Base-by-base conservation (phyloP, 1,140 invertebrate species). In the Bombus superbus region DNA sequence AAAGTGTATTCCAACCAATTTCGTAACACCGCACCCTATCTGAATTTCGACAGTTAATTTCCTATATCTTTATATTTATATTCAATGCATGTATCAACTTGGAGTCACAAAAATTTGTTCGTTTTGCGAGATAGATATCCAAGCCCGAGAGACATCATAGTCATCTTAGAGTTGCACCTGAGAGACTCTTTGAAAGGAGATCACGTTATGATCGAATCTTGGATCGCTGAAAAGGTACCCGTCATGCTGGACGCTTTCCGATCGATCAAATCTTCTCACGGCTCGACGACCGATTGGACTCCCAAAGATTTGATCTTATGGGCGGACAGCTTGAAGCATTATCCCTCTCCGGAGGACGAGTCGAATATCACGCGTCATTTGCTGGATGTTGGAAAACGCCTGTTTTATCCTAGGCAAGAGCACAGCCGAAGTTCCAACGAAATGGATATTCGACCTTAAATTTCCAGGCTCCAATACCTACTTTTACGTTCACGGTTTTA, bases 101-200 rank as follows among this genome's bases (percentile, higher is more conserved):
- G 28, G 8, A 8, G 8, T 6, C 3, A 72, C 18, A 32, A 11
- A 25, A 6, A 42, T 68, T 35, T 11, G 47, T 40, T 40, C 3
- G 13, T 18, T 57, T 42, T 6, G 59, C 13, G 28, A 53, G 28
- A 2, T 40, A 92, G 92, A 28, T 71, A 86, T 76, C 92, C 93
- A 66, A 90, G 79, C 25, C 77, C 89, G 2, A 92, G 92, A 44
- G 93, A 94, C 28, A 82, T 93, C 0, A 84, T 89, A 1, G 84
- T 91, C 0, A 94, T 95, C 10, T 86, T 93, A 1, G 93, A 94
- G 72, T 83, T 95, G 32, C 93, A 94, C 81, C 68, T 95, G 11
- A 89, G 87, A n/a, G 89, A 86, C 47, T 91, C 92, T 2, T 81
- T 95, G 11, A 93, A 91, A 79, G 86, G 71, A 10, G 85, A 91